Evolutionary conservation across 2,888 invertebrate genomes (phyloP).

Genomic region (Eilema caniola): DNA sequence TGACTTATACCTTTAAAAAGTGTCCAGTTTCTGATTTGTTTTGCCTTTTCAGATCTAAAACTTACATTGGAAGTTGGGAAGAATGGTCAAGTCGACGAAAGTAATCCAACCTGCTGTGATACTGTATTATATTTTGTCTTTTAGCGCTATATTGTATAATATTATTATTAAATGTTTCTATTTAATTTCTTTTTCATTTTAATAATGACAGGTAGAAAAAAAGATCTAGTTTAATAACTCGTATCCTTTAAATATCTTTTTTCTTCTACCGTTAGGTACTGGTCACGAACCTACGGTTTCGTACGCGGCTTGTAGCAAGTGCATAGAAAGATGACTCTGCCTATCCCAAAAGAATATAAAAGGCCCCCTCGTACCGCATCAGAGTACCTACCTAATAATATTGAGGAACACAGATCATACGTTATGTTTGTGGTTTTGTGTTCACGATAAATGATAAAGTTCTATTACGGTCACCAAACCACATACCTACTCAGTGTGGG

Average conservation of each 20-base stretch:
- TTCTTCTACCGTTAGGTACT: too few species aligned
- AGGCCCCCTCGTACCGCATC: too few species aligned
- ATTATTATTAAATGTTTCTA: background rate
- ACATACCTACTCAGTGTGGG: background rate
- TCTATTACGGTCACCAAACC: background rate
- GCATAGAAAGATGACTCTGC: too few species aligned
- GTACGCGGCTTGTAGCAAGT: too few species aligned
- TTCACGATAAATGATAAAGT: background rate
- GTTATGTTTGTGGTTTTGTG: background rate
- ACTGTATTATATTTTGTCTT: background rate
- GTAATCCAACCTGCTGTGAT: conserved; percentile 27
- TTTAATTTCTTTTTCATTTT: background rate
- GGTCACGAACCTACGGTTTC: too few species aligned
- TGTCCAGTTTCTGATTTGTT: background rate
- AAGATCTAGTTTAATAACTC: too few species aligned
- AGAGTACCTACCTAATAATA: too few species aligned
- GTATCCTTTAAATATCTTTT: too few species aligned
- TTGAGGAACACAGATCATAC: too few species aligned
- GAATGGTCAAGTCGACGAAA: conserved; percentile 78
- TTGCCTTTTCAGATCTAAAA: conserved; percentile 76
- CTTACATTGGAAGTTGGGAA: conserved; percentile 82
- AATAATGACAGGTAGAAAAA: background rate
- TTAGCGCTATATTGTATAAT: background rate
- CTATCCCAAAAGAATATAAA: too few species aligned
- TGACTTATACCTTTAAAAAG: too few species aligned